Evolutionary conservation across 2,797 vertebrate genomes (phyloP).

Genomic region (Yasuhikotakia modesta): DNA sequence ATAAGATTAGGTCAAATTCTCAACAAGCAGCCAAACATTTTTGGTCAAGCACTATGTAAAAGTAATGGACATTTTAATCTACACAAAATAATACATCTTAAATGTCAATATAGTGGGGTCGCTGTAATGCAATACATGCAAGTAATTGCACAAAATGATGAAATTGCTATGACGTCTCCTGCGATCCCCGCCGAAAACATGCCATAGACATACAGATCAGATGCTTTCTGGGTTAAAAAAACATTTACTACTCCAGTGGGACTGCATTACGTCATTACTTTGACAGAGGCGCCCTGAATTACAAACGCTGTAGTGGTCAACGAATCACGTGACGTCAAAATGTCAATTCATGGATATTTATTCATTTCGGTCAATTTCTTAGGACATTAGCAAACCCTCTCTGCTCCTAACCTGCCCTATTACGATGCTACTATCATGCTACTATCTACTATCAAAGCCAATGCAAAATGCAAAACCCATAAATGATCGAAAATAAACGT

Average conservation of each 20-base stretch:
- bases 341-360: conserved; percentile 18
- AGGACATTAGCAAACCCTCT: neutral
- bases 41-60: neutral
- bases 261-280: conserved; percentile 50
- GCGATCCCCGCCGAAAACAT: no score
- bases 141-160: neutral
- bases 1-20: neutral
- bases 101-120: neutral
- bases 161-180: conserved; percentile 14
- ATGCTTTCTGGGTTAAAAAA: conserved; percentile 26
- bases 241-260: conserved; percentile 40
- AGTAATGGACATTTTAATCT: neutral
- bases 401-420: no score
- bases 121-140: neutral
- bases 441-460: no score
- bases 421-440: no score
- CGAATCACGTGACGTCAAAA: conserved; percentile 28
- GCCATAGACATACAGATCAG: conserved; percentile 7
- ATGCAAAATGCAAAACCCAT: no score
- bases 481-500: neutral
- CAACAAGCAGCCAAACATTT: no score
- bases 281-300: conserved; percentile 29
- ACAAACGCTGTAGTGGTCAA: conserved; percentile 35
- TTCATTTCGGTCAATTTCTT: neutral
- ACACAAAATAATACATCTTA: neutral